Evolutionary conservation across 2,888 invertebrate genomes (phyloP).

Genomic region (Furcula furcula): DNA sequence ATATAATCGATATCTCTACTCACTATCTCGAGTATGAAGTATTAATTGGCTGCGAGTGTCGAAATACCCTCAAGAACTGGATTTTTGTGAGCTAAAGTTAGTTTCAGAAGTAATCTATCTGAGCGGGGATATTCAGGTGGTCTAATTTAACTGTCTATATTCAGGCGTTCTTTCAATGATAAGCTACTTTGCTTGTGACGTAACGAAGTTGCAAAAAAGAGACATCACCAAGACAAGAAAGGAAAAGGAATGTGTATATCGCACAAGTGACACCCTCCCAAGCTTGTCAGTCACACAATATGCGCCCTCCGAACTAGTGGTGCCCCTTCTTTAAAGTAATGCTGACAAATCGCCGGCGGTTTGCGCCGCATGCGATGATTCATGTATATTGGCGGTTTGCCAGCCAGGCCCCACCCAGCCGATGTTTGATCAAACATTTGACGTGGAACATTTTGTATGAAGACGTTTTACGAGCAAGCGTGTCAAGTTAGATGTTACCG

Average conservation of each 20-base stretch:
- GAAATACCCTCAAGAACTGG: too few species aligned
- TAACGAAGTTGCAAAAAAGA: too few species aligned
- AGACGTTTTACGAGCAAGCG: conserved; percentile 27
- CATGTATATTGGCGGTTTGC: conserved; percentile 61
- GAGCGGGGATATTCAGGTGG: too few species aligned
- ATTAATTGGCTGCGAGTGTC: too few species aligned
- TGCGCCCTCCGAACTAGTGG: conserved; percentile 17
- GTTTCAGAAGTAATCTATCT: too few species aligned
- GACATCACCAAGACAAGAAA: too few species aligned
- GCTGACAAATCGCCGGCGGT: conserved; percentile 70
- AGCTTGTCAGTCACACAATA: conserved; percentile 21
- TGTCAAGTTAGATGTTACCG: conserved; percentile 17
- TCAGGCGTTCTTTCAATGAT: too few species aligned
- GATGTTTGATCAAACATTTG: conserved; percentile 34
- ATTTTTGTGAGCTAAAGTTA: too few species aligned
- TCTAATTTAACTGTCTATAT: too few species aligned
- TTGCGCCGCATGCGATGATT: conserved; percentile 64
- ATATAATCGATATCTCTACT: too few species aligned
- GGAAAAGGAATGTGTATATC: not conserved
- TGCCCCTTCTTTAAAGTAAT: conserved; percentile 43
- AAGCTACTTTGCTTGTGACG: too few species aligned
- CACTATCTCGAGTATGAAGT: too few species aligned
- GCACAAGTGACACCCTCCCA: not conserved
- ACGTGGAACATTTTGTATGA: conserved; percentile 10
- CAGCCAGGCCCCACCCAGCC: conserved; percentile 42